Percentiles rank a stretch among this genome's conserved stretches.
Evolutionary conservation across 2,888 invertebrate genomes (phyloP).

Genomic region (Barypeithes pellucidus): DNA sequence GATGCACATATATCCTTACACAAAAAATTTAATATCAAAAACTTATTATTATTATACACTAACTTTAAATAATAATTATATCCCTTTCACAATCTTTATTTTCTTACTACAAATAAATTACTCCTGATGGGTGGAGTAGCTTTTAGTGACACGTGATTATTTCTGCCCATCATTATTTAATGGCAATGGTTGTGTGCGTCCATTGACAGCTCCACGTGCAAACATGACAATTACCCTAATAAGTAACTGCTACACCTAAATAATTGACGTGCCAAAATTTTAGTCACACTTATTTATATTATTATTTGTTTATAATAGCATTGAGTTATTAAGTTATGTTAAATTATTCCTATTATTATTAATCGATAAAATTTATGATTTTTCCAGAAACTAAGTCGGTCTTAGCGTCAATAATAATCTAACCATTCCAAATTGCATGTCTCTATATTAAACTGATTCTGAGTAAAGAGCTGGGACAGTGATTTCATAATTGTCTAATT

Average conservation of each 20-base stretch:
- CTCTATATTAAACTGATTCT: no score
- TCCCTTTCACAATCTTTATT: no score
- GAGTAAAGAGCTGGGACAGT: no score
- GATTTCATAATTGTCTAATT: no score
- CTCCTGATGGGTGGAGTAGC: constrained; percentile 10
- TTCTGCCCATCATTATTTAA: constrained; percentile 57
- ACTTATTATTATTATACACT: no score
- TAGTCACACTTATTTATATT: constrained; percentile 8
- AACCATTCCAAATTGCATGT: no score
- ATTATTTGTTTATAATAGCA: neutral
- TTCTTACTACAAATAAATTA: constrained; percentile 25
- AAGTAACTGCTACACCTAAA: constrained; percentile 53
- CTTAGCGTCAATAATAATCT: no score
- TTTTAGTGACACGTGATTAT: constrained; percentile 66
- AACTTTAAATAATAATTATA: no score
- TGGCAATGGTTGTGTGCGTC: constrained; percentile 61
- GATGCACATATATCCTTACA: no score
- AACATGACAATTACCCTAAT: constrained; percentile 59
- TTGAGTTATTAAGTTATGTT: neutral
- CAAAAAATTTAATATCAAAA: no score
- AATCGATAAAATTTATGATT: no score
- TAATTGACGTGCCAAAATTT: constrained; percentile 14
- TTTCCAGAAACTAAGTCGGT: no score
- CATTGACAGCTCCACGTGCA: constrained; percentile 56
- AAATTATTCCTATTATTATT: neutral